Conservation (phyloP, 1,140 invertebrate species). For the Apis mellifera region DNA sequence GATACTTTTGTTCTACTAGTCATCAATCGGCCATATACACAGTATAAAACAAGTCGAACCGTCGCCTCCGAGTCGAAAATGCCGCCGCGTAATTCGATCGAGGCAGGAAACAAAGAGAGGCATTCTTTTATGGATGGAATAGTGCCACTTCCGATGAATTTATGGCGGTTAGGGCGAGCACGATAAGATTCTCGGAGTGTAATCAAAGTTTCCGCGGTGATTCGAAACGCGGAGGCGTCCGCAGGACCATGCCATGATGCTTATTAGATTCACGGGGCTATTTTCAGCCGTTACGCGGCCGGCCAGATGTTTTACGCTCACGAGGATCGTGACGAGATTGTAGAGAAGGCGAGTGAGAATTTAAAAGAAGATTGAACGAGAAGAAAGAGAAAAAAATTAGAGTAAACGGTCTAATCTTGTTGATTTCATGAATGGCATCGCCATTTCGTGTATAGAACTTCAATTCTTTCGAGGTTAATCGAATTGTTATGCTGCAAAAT, state of each 20-base stretch:
- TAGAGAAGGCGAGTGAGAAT: neutral
- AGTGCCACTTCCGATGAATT: neutral
- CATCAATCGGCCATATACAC: no score
- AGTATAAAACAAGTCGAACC: neutral
- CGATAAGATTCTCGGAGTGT: neutral
- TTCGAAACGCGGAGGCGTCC: constrained; percentile 18
- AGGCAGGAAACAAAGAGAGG: neutral
- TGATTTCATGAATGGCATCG: no score
- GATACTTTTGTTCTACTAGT: neutral
- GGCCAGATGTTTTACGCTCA: constrained; percentile 44
- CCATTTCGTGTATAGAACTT: no score
- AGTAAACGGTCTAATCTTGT: no score
- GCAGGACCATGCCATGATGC: neutral
- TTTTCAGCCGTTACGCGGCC: constrained; percentile 38
- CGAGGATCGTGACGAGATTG: constrained; percentile 18
- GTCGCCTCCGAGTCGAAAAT: no score
- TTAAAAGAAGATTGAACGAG: no score
- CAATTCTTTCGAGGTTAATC: no score
- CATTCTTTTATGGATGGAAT: no score
- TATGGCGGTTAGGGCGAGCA: neutral
- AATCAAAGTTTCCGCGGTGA: constrained; percentile 25
- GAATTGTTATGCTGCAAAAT: no score
- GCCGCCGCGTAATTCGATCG: neutral
- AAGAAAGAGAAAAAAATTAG: neutral
- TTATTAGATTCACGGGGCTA: constrained; percentile 40